Evolutionary conservation across 2,797 vertebrate species (phyloP).

Genomic region (Lycodopsis pacificus): DNA sequence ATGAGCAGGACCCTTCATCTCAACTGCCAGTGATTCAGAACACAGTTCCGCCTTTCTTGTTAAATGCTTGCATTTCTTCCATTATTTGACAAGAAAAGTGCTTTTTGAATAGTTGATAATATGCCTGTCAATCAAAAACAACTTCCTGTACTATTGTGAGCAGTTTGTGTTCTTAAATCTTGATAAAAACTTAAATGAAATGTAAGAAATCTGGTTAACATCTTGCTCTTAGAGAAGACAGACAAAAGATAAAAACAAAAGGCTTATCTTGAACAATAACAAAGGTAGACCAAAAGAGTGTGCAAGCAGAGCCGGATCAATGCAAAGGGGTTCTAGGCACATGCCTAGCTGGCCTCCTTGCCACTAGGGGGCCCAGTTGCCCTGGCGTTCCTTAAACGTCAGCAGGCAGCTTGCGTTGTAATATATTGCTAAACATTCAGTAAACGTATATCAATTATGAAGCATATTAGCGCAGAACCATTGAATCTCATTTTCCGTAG

Average conservation of each 20-base stretch:
- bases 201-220: neutral
- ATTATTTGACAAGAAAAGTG: conserved; percentile 20
- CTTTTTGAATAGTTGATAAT: conserved; percentile 21
- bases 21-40: conserved; percentile 20
- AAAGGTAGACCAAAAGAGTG: neutral
- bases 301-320: neutral
- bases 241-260: conserved; percentile 13
- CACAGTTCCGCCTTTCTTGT: neutral
- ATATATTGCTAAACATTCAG: no score
- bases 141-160: conserved; percentile 4
- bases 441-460: no score
- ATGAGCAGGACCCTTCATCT: conserved; percentile 13
- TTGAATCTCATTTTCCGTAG: no score
- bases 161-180: conserved; percentile 30
- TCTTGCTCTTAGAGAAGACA: neutral
- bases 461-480: no score
- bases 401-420: neutral
- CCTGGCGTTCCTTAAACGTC: no score
- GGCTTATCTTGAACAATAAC: neutral
- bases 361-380: neutral
- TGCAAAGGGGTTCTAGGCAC: neutral
- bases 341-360: neutral
- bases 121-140: conserved; percentile 36
- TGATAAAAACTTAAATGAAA: conserved; percentile 21
- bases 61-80: conserved; percentile 3